phyloP scores from a whole-genome alignment of 1,140 invertebrate species.

The Hesperophylax magnus region DNA sequence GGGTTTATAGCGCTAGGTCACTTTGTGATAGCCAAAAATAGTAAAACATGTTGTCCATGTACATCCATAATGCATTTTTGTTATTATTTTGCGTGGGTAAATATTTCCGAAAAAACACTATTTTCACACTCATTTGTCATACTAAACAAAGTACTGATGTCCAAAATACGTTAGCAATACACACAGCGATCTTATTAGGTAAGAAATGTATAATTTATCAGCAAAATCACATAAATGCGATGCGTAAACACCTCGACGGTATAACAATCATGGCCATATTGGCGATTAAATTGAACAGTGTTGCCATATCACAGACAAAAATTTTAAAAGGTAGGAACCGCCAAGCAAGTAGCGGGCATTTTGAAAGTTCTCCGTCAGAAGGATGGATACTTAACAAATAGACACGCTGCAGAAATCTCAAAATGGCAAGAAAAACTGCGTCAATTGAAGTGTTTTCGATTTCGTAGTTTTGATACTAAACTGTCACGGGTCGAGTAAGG shows the following conservation, averaged over 20 bases:
- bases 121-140: neutral
- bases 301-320: neutral
- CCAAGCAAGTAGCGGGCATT: neutral
- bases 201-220: constrained; percentile 22
- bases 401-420: no score
- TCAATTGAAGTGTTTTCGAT: no score
- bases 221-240: constrained; percentile 16
- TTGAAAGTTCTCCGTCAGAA: neutral
- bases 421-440: no score
- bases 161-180: neutral
- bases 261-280: constrained; percentile 45
- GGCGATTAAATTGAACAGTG: neutral
- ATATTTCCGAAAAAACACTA: neutral
- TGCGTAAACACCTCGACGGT: constrained; percentile 45
- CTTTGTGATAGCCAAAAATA: constrained; percentile 46
- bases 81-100: constrained; percentile 46
- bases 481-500: no score
- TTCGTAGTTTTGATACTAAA: no score
- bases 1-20: constrained; percentile 1
- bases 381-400: no score
- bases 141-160: neutral
- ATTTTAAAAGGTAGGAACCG: no score
- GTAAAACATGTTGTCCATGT: constrained; percentile 48
- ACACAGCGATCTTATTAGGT: neutral
- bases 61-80: constrained; percentile 47